phyloP scores from a whole-genome alignment of 2,113 vertebrate species.

The Macrotis lagotis region DNA sequence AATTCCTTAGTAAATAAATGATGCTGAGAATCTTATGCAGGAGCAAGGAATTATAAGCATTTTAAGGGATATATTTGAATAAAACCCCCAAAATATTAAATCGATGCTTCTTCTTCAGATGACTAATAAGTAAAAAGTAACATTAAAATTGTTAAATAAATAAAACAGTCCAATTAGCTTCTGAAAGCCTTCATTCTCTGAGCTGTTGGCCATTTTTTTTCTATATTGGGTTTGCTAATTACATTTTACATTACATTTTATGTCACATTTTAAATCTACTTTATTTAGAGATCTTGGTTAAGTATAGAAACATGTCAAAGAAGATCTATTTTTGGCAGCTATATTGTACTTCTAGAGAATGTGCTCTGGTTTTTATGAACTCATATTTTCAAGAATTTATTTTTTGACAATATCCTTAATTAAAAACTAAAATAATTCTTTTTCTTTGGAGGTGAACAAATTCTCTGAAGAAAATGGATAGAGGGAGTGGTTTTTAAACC shows the following conservation, averaged over 20 bases:
- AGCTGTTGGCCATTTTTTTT: neutral
- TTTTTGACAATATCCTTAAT: neutral
- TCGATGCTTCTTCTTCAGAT: neutral
- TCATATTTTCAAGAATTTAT: neutral
- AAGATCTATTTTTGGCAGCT: neutral
- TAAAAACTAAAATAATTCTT: neutral
- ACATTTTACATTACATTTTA: too few species aligned
- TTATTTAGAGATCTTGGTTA: neutral
- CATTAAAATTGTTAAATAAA: neutral
- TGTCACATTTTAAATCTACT: neutral
- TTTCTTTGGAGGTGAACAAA: neutral
- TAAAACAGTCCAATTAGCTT: neutral
- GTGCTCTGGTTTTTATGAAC: neutral
- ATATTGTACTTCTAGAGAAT: neutral
- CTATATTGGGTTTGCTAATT: neutral
- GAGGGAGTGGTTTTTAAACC: neutral
- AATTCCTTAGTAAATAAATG: neutral
- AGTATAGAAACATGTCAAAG: neutral
- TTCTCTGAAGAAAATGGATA: neutral
- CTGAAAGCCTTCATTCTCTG: neutral
- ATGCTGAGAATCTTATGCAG: neutral
- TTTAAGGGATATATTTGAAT: neutral
- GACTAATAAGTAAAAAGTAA: neutral
- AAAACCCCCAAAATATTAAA: neutral
- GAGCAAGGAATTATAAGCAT: neutral